phyloP scores from a whole-genome alignment of 2,888 invertebrate genomes.

The Macrosiphum euphorbiae region DNA sequence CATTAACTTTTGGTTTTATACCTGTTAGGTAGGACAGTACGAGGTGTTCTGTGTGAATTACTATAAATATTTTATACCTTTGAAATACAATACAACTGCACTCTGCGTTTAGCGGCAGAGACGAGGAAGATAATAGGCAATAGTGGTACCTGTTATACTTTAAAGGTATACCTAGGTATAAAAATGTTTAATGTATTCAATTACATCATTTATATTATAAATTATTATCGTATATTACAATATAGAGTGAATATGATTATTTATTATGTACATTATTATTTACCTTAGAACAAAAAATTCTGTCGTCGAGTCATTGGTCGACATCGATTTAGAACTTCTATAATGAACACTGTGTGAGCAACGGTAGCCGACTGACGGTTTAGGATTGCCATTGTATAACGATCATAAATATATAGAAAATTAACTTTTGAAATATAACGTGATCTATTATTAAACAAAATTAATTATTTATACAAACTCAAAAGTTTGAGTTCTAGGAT shows the following conservation, averaged over 20 bases:
- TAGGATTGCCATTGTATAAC: neutral
- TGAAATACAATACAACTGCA: too few relatives aligned
- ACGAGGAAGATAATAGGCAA: too few relatives aligned
- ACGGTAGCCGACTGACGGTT: neutral
- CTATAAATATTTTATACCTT: too few relatives aligned
- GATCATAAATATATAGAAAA: neutral
- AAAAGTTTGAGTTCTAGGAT: neutral
- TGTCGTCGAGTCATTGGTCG: neutral
- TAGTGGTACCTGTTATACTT: neutral
- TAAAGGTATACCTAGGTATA: neutral
- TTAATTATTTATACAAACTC: neutral
- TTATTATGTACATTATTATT: neutral
- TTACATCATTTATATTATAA: neutral
- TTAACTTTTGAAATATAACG: neutral
- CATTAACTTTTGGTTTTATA: neutral
- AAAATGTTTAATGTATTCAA: neutral
- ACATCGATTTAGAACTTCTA: neutral
- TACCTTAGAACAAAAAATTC: neutral
- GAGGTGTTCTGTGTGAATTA: too few relatives aligned
- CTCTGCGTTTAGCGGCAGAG: too few relatives aligned
- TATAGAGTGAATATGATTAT: neutral
- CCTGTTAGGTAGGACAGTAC: too few relatives aligned
- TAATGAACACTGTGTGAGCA: neutral
- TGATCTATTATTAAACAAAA: neutral
- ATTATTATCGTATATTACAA: neutral